Percentiles rank a stretch among this genome's conserved stretches.
These are phyloP conservation scores for Corythoichthys haematopterus DNA, from an alignment of 2,113 vertebrate species.

Conservation along the genomic window DNA sequence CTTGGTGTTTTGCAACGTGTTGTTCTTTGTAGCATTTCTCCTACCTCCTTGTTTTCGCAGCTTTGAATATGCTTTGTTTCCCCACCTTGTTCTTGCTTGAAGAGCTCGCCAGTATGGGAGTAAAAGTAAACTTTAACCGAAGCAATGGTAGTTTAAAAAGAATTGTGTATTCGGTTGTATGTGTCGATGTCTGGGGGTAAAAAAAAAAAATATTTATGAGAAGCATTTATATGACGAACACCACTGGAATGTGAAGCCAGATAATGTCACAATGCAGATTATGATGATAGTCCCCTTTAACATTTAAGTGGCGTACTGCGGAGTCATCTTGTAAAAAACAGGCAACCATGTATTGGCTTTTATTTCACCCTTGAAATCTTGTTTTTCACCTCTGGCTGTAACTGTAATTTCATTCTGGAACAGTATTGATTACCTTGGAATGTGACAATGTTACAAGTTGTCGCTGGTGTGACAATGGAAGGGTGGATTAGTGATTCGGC, in stretches of 20 bases:
- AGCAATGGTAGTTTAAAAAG: constrained; percentile 64
- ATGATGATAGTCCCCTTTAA: constrained; percentile 66
- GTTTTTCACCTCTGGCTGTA: constrained; percentile 11
- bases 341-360: constrained; percentile 49
- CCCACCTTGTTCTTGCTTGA: constrained; percentile 50
- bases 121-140: constrained; percentile 62
- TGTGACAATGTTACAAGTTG: constrained; percentile 53
- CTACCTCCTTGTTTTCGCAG: constrained; percentile 76
- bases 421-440: constrained; percentile 47
- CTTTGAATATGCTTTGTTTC: constrained; percentile 65
- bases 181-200: constrained; percentile 66
- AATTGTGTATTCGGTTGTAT: constrained; percentile 66
- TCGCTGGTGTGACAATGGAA: constrained; percentile 31
- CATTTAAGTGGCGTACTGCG: constrained; percentile 59
- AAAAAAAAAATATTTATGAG: constrained; percentile 68
- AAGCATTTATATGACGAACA: constrained; percentile 74
- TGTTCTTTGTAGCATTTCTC: constrained; percentile 74
- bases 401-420: constrained; percentile 46
- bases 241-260: constrained; percentile 81
- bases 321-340: constrained; percentile 32
- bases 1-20: constrained; percentile 52
- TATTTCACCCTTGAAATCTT: not conserved
- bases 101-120: constrained; percentile 4
- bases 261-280: constrained; percentile 69
- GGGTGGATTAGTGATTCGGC: constrained; percentile 57